Percentiles rank a stretch among this genome's conserved stretches.
Evolutionary conservation across 2,888 invertebrate genomes (phyloP).

Genomic region (Nomada goodeniana): DNA sequence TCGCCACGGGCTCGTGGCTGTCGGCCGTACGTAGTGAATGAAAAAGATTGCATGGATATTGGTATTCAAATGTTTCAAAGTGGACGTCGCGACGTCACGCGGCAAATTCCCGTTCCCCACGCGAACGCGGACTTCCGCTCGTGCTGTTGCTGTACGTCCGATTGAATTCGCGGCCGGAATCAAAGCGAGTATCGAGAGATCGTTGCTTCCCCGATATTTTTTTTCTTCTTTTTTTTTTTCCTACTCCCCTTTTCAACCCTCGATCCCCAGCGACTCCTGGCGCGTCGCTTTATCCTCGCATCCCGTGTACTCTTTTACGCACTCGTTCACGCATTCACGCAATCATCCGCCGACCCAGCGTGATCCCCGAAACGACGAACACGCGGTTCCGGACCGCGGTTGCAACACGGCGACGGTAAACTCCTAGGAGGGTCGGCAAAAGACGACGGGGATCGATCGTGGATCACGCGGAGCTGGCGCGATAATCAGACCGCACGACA

Average conservation of each 20-base stretch:
- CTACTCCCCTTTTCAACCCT: background rate
- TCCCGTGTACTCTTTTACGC: slow-evolving; percentile 63
- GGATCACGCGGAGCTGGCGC: slow-evolving; percentile 60
- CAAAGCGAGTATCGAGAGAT: background rate
- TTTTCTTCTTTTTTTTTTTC: background rate
- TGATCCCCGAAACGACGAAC: slow-evolving; percentile 40
- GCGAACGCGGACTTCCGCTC: background rate
- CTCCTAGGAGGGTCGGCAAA: background rate
- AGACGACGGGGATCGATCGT: slow-evolving; percentile 26
- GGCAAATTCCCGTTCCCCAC: slow-evolving; percentile 6
- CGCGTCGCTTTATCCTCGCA: slow-evolving; percentile 59
- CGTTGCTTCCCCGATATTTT: background rate
- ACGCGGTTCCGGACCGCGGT: background rate
- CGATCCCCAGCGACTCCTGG: slow-evolving; percentile 25
- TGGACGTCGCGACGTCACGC: slow-evolving; percentile 39
- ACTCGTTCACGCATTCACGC: slow-evolving; percentile 76
- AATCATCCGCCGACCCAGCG: slow-evolving; percentile 65
- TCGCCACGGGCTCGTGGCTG: slow-evolving; percentile 45
- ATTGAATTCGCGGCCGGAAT: background rate
- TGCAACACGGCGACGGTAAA: background rate
- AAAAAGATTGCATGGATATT: slow-evolving; percentile 75
- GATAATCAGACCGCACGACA: slow-evolving; percentile 71
- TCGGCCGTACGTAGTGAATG: slow-evolving; percentile 44
- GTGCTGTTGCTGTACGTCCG: slow-evolving; percentile 2
- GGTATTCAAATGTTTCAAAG: slow-evolving; percentile 83